A percentile compares a stretch with the other conserved stretches of the same genome.
These are phyloP conservation scores for Carassius carassius DNA, from an alignment of 2,113 vertebrate species.

Conservation along the genomic window DNA sequence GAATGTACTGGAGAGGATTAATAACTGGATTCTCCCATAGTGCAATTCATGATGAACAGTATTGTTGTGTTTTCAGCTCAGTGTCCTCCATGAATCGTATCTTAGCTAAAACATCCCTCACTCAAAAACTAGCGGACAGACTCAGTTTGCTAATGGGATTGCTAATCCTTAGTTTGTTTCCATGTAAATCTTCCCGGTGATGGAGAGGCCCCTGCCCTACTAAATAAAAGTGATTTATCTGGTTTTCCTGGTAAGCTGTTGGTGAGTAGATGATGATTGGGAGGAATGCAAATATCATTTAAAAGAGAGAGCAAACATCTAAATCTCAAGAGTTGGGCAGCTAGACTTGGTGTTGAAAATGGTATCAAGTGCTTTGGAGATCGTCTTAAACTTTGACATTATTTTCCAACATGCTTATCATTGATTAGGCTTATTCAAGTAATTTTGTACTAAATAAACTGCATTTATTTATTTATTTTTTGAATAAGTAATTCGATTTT, in stretches of 20 bases:
- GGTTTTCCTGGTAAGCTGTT: conserved; percentile 32
- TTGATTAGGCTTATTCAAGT: neutral
- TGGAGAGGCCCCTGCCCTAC: conserved; percentile 70
- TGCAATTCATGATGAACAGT: conserved; percentile 16
- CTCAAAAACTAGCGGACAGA: conserved; percentile 67
- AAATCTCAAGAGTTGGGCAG: neutral
- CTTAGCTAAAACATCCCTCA: conserved; percentile 48
- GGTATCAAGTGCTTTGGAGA: neutral
- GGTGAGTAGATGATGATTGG: neutral
- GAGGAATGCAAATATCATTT: neutral
- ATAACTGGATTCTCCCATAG: conserved; percentile 11
- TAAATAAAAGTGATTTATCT: conserved; percentile 67
- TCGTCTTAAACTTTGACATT: neutral
- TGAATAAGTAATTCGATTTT: too few species aligned
- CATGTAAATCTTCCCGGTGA: conserved; percentile 72
- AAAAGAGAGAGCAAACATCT: neutral
- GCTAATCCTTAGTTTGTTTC: conserved; percentile 73
- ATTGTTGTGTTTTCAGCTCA: conserved; percentile 29
- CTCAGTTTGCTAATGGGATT: conserved; percentile 75
- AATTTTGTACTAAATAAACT: neutral
- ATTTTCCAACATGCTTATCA: neutral
- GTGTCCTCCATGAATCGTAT: conserved; percentile 53
- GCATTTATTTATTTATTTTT: too few species aligned
- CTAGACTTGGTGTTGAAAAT: neutral
- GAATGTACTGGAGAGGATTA: conserved; percentile 40